Base-by-base conservation (phyloP, 2,797 vertebrate species). In the Triplophysa bombifrons region DNA sequence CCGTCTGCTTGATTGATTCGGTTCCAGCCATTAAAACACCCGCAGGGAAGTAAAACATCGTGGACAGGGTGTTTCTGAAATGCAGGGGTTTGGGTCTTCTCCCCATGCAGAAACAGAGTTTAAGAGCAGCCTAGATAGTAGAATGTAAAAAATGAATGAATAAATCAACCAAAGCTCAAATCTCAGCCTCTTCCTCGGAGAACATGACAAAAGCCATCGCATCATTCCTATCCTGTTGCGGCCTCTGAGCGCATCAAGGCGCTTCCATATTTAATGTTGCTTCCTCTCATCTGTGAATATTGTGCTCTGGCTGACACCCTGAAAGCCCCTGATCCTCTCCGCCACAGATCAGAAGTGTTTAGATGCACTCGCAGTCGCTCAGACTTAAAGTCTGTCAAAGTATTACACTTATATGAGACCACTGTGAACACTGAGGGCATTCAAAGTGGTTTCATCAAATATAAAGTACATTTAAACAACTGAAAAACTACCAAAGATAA, bases 231-330 rank as follows among this genome's bases (percentile, higher is more conserved):
- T 80, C 74, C 74, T 53, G 67, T 30, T 74, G 75, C 72, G 64
- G 66, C 14, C 34, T 61, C 56, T 22, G 58, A 58, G 67, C 72
- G 50, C 73, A 69, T 74, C 76, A 67, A 20, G 71, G 46, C 38
- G 41, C 76, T 72, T 85, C 70, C 72, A 85, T 83, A 72, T 85
- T 85, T 84, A 74, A 83, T 80, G 74, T 68, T 19, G 41, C 56
- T 50, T 68, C 64, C 78, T 80, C 19, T 80, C 79, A 78, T 83
- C 74, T 73, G 56, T 74, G 69, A 84, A 30, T 80, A 78, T 61
- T 46, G 72, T 65, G 48, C 48, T 70, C 60, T 70, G 66, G 46
- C 71, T 82, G 76, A 80, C 77, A 82, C 80, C 65, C 73, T 65
- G 67, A 25, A 69, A 51, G 66, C 61, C 72, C 48, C 51, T 22